phyloP scores from a whole-genome alignment of 2,797 vertebrate species.

The Alca torda region DNA sequence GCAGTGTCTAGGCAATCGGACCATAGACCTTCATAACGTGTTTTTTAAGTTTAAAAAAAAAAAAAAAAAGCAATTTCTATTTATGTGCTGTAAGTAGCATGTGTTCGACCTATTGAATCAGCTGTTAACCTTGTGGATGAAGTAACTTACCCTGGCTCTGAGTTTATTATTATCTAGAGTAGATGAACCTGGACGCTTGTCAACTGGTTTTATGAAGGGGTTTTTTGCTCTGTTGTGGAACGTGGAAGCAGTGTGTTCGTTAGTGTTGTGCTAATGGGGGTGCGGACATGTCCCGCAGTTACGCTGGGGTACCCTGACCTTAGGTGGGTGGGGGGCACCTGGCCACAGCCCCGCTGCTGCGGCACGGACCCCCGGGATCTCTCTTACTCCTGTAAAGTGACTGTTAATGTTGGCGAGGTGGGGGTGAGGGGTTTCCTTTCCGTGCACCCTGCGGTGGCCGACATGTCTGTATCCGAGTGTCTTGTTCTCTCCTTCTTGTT shows the following conservation, averaged over 20 bases:
- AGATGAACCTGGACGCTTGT: slow-evolving; percentile 17
- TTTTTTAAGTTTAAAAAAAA: neutral
- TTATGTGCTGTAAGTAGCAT: slow-evolving; percentile 65
- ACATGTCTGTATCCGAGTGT: neutral
- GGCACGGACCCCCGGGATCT: neutral
- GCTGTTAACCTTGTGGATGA: slow-evolving; percentile 48
- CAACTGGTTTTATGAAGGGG: neutral
- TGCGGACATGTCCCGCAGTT: fast-evolving
- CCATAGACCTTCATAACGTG: neutral
- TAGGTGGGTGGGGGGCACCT: neutral
- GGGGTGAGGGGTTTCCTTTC: neutral
- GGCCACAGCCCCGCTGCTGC: neutral
- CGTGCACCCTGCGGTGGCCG: neutral
- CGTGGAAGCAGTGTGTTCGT: fast-evolving
- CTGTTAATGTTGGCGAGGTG: neutral
- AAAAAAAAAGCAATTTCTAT: neutral
- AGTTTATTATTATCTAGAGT: neutral
- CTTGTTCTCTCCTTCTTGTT: slow-evolving; percentile 13
- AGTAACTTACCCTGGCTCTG: slow-evolving; percentile 1
- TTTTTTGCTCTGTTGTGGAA: neutral
- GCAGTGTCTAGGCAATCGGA: neutral
- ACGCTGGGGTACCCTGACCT: neutral
- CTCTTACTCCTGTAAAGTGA: neutral
- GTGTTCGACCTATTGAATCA: slow-evolving; percentile 32
- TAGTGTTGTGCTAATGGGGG: neutral